Conservation (phyloP, 2,113 vertebrate genomes). For the Gadus macrocephalus region DNA sequence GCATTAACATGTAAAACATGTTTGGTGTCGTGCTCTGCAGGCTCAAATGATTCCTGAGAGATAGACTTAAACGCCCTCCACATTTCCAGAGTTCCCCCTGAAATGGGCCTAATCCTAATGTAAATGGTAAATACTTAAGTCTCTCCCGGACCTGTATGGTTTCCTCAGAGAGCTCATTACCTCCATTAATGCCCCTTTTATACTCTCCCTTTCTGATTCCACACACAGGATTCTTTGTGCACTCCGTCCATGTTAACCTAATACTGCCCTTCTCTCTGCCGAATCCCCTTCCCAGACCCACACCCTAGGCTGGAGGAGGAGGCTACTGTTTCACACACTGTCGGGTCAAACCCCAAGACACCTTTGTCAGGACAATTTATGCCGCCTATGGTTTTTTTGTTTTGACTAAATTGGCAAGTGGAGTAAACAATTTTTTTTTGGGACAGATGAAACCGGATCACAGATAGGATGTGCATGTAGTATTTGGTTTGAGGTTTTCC, state of each 20-base stretch:
- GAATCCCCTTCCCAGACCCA: no score
- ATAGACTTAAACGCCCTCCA: background rate
- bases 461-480: background rate
- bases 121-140: background rate
- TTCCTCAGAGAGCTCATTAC: slow-evolving; percentile 25
- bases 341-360: no score
- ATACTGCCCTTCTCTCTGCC: no score
- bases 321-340: no score
- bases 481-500: no score
- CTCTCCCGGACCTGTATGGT: background rate
- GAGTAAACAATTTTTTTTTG: slow-evolving; percentile 11
- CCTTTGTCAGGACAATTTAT: no score
- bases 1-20: slow-evolving; percentile 6
- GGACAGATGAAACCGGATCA: background rate
- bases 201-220: slow-evolving; percentile 24
- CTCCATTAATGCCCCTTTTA: slow-evolving; percentile 31
- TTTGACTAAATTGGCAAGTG: slow-evolving; percentile 16
- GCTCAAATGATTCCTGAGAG: slow-evolving; percentile 21
- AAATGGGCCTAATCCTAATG: background rate
- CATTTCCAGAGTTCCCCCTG: no score
- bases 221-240: background rate
- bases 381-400: background rate
- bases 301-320: no score
- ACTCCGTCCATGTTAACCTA: no score
- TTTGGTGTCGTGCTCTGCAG: background rate